phyloP scores from a whole-genome alignment of 2,888 invertebrate species.

The Plebejus melissa region DNA sequence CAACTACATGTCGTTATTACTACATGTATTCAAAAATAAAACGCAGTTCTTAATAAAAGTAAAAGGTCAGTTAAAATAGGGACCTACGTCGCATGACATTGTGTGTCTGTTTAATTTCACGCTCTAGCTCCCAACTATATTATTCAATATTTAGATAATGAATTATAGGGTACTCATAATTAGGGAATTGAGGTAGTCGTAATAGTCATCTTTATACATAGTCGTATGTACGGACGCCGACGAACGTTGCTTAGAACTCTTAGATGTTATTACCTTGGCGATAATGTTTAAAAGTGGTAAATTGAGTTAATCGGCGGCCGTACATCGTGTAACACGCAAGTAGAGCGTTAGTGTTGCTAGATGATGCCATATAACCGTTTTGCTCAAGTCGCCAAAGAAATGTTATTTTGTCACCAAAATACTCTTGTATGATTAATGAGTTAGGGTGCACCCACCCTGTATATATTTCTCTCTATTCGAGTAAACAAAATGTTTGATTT shows the following conservation, averaged over 20 bases:
- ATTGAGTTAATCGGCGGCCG: background rate
- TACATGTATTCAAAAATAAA: background rate
- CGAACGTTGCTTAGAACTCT: slow-evolving; percentile 10
- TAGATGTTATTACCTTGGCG: background rate
- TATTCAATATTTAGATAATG: slow-evolving; percentile 48
- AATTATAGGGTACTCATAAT: slow-evolving; percentile 61
- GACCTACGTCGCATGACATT: background rate
- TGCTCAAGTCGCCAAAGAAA: slow-evolving; percentile 77
- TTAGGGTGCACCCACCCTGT: background rate
- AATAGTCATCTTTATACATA: slow-evolving; percentile 37
- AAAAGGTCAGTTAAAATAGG: background rate
- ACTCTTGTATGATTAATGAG: slow-evolving; percentile 22
- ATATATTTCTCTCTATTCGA: background rate
- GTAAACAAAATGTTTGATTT: background rate
- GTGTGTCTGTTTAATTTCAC: background rate
- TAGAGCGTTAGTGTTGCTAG: slow-evolving; percentile 58
- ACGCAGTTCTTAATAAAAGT: too few relatives aligned
- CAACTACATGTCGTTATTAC: background rate
- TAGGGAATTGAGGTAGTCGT: slow-evolving; percentile 65
- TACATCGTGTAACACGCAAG: background rate
- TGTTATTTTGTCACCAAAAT: slow-evolving; percentile 30
- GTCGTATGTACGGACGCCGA: slow-evolving; percentile 45
- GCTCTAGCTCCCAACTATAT: background rate
- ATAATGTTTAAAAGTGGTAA: background rate
- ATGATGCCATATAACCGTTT: slow-evolving; percentile 50